These are phyloP conservation scores for Lanius collurio DNA, from an alignment of 2,113 vertebrate species.

Conservation along the genomic window DNA sequence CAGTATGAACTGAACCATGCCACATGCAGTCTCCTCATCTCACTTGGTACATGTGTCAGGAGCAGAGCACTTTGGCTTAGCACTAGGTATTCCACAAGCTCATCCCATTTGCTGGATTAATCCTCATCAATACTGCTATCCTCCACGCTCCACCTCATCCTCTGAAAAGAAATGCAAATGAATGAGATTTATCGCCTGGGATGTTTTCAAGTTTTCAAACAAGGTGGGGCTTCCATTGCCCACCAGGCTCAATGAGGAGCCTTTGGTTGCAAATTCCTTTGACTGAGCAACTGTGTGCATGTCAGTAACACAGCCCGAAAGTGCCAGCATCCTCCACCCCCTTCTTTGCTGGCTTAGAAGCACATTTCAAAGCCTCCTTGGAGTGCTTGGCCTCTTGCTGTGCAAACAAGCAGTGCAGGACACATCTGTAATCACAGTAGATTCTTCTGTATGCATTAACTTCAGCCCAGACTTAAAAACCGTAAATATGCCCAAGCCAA, in stretches of 20 bases:
- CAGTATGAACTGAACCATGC: neutral
- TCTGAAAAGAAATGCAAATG: constrained; percentile 68
- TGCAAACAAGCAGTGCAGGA: neutral
- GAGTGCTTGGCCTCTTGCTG: neutral
- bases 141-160: constrained; percentile 20
- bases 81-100: constrained; percentile 14
- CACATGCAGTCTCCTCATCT: neutral
- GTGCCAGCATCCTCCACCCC: neutral
- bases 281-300: neutral
- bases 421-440: neutral
- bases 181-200: constrained; percentile 50
- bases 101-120: constrained; percentile 43
- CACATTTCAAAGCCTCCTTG: constrained; percentile 6
- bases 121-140: constrained; percentile 52
- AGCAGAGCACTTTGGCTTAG: neutral
- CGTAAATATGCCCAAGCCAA: neutral
- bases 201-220: constrained; percentile 48
- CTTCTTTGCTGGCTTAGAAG: constrained; percentile 5
- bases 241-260: neutral
- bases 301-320: neutral
- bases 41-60: neutral
- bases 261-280: constrained; percentile 35
- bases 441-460: neutral
- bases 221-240: constrained; percentile 12
- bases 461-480: neutral